These are phyloP conservation scores for Leptinotarsa haldemani DNA, from an alignment of 2,888 invertebrate species.

Conservation along the genomic window DNA sequence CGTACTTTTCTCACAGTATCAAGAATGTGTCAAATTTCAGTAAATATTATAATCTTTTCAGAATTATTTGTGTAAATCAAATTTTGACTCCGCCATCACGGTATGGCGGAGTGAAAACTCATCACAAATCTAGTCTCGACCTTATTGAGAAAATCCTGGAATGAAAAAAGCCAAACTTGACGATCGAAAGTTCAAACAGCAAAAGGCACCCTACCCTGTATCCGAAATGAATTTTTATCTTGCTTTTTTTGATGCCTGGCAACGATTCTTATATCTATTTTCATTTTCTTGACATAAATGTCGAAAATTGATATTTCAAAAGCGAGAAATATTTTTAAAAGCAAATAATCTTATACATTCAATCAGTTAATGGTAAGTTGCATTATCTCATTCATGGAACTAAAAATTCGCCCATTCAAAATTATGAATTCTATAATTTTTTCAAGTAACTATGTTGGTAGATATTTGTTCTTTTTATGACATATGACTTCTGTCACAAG, in stretches of 20 bases:
- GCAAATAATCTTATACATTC: background rate
- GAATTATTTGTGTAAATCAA: no score
- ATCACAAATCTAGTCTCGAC: no score
- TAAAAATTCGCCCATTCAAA: background rate
- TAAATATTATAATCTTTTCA: no score
- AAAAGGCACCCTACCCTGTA: no score
- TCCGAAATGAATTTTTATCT: no score
- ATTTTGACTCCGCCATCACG: no score
- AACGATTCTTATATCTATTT: background rate
- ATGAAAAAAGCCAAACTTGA: no score
- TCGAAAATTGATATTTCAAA: background rate
- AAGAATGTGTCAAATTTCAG: no score
- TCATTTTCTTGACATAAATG: constrained; percentile 1
- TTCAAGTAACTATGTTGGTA: constrained; percentile 3
- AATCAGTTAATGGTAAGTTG: background rate
- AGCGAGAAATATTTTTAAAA: background rate
- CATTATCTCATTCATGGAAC: background rate
- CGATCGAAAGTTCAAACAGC: no score
- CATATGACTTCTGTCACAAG: background rate
- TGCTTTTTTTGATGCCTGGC: constrained; percentile 3
- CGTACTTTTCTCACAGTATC: no score
- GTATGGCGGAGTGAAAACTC: no score
- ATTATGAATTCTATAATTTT: background rate
- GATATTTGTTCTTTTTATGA: background rate
- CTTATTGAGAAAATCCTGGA: no score